Evolutionary conservation across 2,113 vertebrate genomes (phyloP), one percentile per base, ranked within the genome.

Genomic region (Lepidothrix coronata): DNA sequence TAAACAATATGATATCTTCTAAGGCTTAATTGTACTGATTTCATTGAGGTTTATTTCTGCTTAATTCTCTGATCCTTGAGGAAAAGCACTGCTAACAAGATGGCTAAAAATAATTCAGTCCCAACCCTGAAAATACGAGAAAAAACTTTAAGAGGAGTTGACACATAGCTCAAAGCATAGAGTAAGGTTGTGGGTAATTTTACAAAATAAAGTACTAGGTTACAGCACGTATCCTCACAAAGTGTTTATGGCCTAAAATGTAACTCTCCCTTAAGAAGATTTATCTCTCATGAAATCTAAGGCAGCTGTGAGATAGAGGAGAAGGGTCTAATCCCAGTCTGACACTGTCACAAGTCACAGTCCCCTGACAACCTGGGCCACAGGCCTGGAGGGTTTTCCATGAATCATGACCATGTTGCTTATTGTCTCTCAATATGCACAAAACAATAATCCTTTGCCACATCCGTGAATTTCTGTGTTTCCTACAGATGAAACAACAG

Each of bases 301-400:
- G 83, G 88, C 76, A 94, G 91, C 83, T 89, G 95, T 89, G 83
- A 93, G 88, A 92, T 22, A 96, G 88, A 90, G 65, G 90, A 97
- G 95, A 96, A 95, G 95, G 93, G 39, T 89, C 92, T 94, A 96
- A 95, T 91, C 86, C 92, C 61, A 11, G 52, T 52, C 79, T 87
- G 92, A 77, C 52, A 92, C 65, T 78, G 44, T 55, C 68, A 77
- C 74, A 95, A 95, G 41, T 54, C 83, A 41, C 28, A 8, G 70
- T 33, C 41, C 68, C 49, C 49, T 65, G 73, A 61, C 27, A 62
- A 77, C n/a, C 30, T 2, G 30, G 37, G 62, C 71, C 91, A 79
- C 54, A 44, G 65, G 41, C 88, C 88, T 46, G 35, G 30, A 51
- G 67, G 19, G 21, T 90, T 81, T 81, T 57, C 85, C 91, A 75